Base-by-base conservation (phyloP, 2,113 vertebrate genomes). In the Dipodomys spectabilis region DNA sequence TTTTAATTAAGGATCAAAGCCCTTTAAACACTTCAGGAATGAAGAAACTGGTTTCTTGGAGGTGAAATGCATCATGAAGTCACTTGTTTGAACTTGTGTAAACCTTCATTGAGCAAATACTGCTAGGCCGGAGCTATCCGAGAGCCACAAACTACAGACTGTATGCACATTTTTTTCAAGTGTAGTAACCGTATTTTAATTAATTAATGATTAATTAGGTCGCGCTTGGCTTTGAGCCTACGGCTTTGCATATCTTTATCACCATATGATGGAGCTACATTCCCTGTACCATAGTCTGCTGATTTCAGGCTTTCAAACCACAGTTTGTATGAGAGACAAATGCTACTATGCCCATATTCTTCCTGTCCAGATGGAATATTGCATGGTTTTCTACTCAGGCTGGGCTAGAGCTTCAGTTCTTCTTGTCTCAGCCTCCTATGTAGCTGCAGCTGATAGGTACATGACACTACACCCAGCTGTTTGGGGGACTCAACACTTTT, bases 1-100 rank as follows among this genome's bases (percentile, higher is more conserved):
- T 96, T 95, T 92, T 90, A 93, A 95, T 86, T 86, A 94, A 88
- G 69, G 32, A 81, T 44, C 83, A 83, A 90, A 90, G 15, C 19
- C 45, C 71, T 93, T 92, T 88, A 82, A 92, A 64, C 80, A 93
- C 49, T 68, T 86, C 18, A 49, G 77, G 44, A 87, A 94, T 72
- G 57, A 95, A 83, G 65, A 92, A 90, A 72, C 49, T 80, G 28
- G 2, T 53, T 82, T 88, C 62, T 88, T 71, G 74, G 69, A 49
- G 28, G 23, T 84, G 39, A 32, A 23, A 15, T 18, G 49, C 93
- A 64, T 65, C 82, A 86, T 44, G 19, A 84, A 93, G 35, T 2
- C 11, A 53, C 39, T 84, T 79, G 49, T 75, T 94, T 79, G 73
- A 94, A 79, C 28, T 87, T 84, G 25, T 78, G 22, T 82, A 81